Conservation (phyloP, 2,113 vertebrate species). For the Corydoras sp. region DNA sequence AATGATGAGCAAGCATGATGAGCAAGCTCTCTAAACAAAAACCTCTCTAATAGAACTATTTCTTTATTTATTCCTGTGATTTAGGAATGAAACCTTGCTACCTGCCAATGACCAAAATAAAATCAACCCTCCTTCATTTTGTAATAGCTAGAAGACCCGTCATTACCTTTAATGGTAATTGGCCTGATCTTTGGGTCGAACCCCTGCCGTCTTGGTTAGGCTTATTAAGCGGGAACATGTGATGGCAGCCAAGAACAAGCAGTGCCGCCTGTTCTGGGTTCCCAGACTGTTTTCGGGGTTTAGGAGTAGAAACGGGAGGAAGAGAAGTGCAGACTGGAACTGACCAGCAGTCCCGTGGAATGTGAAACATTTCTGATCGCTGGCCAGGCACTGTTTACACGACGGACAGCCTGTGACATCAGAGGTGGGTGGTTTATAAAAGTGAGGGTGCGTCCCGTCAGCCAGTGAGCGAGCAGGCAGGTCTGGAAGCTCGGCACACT, state of each 20-base stretch:
- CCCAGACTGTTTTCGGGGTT: constrained; percentile 8
- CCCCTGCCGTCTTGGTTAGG: constrained; percentile 1
- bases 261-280: constrained; percentile 6
- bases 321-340: constrained; percentile 53
- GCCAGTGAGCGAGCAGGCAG: constrained; percentile 53
- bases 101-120: too few species aligned
- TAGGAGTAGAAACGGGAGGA: constrained; percentile 16
- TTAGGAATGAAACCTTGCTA: too few species aligned
- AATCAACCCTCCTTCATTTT: too few species aligned
- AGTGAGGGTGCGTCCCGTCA: constrained; percentile 51
- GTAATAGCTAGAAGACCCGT: too few species aligned
- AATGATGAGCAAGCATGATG: too few species aligned
- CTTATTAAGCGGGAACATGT: constrained; percentile 3
- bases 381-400: constrained; percentile 66
- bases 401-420: constrained; percentile 68
- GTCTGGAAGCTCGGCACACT: constrained; percentile 43
- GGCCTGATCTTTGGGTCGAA: neutral
- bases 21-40: too few species aligned
- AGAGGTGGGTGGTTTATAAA: constrained; percentile 68
- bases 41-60: too few species aligned
- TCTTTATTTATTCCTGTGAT: too few species aligned
- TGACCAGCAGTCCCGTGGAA: constrained; percentile 65
- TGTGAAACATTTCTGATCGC: constrained; percentile 69
- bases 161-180: too few species aligned
- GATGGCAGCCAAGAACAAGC: neutral